A percentile compares a stretch with the other conserved stretches of the same genome.
phyloP scores from a whole-genome alignment of 1,140 invertebrate genomes.

The Brachionus asplanchnoidis region DNA sequence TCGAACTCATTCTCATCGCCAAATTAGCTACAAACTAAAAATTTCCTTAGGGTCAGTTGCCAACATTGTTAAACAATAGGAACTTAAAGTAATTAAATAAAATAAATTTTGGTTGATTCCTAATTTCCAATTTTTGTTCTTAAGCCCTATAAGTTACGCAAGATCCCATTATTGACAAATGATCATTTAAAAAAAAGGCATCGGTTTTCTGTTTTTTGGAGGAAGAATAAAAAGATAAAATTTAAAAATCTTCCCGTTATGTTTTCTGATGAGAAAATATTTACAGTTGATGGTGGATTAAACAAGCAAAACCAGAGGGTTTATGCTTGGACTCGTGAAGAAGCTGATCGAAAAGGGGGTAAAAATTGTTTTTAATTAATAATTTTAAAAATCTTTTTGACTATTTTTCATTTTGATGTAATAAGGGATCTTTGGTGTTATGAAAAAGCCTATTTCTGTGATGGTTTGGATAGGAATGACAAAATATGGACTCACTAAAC shows the following conservation, averaged over 20 bases:
- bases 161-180: not conserved
- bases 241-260: constrained; percentile 4
- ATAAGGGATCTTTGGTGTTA: too few relatives aligned
- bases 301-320: not conserved
- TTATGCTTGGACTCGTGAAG: not conserved
- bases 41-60: not conserved
- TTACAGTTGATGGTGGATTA: not conserved
- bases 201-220: not conserved
- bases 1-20: not conserved
- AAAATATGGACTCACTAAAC: too few relatives aligned
- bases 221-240: not conserved
- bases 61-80: not conserved
- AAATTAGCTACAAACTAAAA: not conserved
- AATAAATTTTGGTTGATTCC: not conserved
- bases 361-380: too few relatives aligned
- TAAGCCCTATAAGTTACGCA: not conserved
- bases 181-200: not conserved
- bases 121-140: not conserved
- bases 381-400: too few relatives aligned
- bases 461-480: too few relatives aligned
- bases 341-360: too few relatives aligned
- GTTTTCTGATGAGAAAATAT: constrained; percentile 16
- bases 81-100: not conserved
- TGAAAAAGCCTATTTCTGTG: too few relatives aligned
- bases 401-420: too few relatives aligned